phyloP scores from a whole-genome alignment of 2,888 invertebrate species.

The Julus scandinavius region DNA sequence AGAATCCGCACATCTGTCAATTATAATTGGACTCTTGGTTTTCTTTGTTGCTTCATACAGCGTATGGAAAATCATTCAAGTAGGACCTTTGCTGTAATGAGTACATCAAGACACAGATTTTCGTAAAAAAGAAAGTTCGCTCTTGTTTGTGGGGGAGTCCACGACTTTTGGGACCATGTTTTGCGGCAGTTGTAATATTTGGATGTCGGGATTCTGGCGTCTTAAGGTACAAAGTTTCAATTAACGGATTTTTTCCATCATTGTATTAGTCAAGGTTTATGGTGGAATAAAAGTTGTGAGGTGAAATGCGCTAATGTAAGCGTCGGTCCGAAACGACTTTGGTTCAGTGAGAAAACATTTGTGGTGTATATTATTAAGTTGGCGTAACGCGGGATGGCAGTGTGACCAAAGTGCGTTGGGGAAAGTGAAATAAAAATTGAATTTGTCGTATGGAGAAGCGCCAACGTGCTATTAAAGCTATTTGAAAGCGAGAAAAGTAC shows the following conservation, averaged over 20 bases:
- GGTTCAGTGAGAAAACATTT: neutral
- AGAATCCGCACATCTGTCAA: conserved; percentile 45
- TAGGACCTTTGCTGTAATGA: too few relatives aligned
- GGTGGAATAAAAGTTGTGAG: neutral
- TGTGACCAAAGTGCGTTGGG: neutral
- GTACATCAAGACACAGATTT: too few relatives aligned
- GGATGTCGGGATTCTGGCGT: too few relatives aligned
- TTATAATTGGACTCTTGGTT: conserved; percentile 26
- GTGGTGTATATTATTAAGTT: neutral
- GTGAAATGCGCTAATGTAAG: neutral
- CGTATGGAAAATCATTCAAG: neutral
- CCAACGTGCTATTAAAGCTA: conserved; percentile 13
- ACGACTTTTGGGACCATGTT: too few relatives aligned
- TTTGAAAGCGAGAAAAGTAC: neutral
- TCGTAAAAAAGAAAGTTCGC: too few relatives aligned
- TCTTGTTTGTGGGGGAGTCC: too few relatives aligned
- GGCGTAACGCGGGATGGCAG: neutral
- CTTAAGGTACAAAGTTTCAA: neutral
- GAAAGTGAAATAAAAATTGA: conserved; percentile 1
- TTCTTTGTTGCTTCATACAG: neutral
- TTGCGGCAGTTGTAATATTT: too few relatives aligned
- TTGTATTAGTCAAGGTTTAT: neutral
- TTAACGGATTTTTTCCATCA: neutral
- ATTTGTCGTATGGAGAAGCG: neutral
- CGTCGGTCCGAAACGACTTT: neutral